These are phyloP conservation scores for Zootermopsis nevadensis DNA, from an alignment of 2,888 invertebrate species.

Conservation along the genomic window DNA sequence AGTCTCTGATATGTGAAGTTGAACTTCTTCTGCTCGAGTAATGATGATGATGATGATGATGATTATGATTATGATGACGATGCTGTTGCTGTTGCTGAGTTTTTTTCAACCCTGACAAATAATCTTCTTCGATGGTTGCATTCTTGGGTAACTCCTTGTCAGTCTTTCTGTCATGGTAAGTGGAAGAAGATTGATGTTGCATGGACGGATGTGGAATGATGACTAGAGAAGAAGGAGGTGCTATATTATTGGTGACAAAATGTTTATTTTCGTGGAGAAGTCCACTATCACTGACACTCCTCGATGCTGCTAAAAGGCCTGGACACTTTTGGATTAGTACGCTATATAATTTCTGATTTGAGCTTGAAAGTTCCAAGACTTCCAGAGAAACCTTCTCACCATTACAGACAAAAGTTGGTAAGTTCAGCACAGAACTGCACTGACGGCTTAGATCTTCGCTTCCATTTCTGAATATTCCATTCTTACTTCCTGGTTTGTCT, in stretches of 20 bases:
- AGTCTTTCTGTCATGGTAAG: neutral
- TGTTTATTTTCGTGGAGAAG: constrained; percentile 63
- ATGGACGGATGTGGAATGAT: constrained; percentile 42
- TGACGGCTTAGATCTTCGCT: constrained; percentile 57
- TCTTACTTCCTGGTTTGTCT: neutral
- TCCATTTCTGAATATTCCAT: neutral
- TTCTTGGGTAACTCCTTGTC: neutral
- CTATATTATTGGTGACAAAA: neutral
- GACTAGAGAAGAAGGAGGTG: constrained; percentile 16
- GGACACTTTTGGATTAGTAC: constrained; percentile 81
- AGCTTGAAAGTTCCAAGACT: constrained; percentile 78
- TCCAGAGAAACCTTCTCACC: constrained; percentile 75
- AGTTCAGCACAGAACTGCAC: constrained; percentile 83
- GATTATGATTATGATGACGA: no score
- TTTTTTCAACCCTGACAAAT: constrained; percentile 70
- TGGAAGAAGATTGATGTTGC: neutral
- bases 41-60: constrained; percentile 54
- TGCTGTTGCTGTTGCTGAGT: constrained; percentile 61
- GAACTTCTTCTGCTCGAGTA: constrained; percentile 52
- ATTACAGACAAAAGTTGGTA: constrained; percentile 85
- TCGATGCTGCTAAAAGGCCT: constrained; percentile 75
- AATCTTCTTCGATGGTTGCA: constrained; percentile 62
- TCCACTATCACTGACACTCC: constrained; percentile 78
- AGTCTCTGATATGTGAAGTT: constrained; percentile 71
- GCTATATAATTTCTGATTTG: constrained; percentile 76